phyloP scores from a whole-genome alignment of 1,140 invertebrate genomes.

The Trichoplusia ni region DNA sequence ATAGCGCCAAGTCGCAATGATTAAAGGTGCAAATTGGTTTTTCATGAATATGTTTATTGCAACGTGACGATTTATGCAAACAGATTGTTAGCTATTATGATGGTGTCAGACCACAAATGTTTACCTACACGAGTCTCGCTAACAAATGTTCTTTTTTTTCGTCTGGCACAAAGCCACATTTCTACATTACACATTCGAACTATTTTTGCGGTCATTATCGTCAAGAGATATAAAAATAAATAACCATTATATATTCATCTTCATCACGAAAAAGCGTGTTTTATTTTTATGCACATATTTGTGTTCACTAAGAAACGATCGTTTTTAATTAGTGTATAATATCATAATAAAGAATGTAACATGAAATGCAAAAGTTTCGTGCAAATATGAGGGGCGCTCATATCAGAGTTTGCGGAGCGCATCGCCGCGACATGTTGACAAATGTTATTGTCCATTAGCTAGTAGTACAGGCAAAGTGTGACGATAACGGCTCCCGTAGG shows the following conservation, averaged over 20 bases:
- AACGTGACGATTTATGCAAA: constrained; percentile 13
- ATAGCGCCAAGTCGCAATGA: neutral
- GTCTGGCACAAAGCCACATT: constrained; percentile 40
- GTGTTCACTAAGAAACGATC: neutral
- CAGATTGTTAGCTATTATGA: neutral
- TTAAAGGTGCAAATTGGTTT: constrained; percentile 7
- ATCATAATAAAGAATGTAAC: no score
- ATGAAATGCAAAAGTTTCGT: neutral
- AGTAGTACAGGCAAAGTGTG: constrained; percentile 35
- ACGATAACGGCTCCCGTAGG: constrained; percentile 43
- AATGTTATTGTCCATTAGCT: constrained; percentile 39
- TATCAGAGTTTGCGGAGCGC: constrained; percentile 11
- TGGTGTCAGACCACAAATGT: constrained; percentile 9
- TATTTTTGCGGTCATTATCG: constrained; percentile 35
- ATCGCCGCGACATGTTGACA: constrained; percentile 20
- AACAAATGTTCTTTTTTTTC: constrained; percentile 11
- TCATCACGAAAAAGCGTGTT: neutral
- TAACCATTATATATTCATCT: neutral
- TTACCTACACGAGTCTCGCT: neutral
- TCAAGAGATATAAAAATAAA: constrained; percentile 20
- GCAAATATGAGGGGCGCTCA: constrained; percentile 9
- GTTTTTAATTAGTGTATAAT: no score
- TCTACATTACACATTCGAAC: neutral
- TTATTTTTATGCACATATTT: neutral
- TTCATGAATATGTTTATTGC: constrained; percentile 3